Evolutionary conservation across 2,797 vertebrate genomes (phyloP), one percentile per base, ranked within the genome.

Genomic region (Myotis findleyi): DNA sequence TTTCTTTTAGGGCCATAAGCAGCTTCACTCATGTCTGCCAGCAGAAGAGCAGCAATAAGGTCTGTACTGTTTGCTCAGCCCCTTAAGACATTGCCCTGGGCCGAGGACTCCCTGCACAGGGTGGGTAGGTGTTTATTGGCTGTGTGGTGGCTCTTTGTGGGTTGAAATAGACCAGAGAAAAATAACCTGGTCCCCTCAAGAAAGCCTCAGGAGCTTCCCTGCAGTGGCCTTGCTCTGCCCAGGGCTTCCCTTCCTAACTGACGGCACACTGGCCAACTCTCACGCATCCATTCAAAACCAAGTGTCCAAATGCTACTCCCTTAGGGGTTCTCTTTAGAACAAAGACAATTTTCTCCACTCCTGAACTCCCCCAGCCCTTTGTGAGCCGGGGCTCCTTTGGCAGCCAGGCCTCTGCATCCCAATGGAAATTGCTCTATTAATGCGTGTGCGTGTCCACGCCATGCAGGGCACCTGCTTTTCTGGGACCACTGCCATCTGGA

Each of bases 401-500:
- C 33, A 95, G 72, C 16, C 33, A 44, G 59, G 33, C 62, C 7
- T n/a, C 57, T 7, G 27, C 2, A 2, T 33, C 62, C 51, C 2
- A 10, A 16, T 55, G 89, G 82, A 55, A 85, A 51, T 4, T 0
- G 33, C 59, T 49, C 62, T 30, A 12, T 51, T 10, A 5, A 53
- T 25, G 83, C 6, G 9, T 11, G 75, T 81, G 76, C 5, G 0
- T 38, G 81, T 53, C 95, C 51, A 4, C 64, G 6, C 85, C 33
- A 8, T 0, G 10, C 38, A 7, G 64, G 96, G 83, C 97, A 96
- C 96, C 97, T 96, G 96, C 41, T 38, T 93, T 87, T 96, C 97
- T 96, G 95, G 97, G 96, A 94, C 66, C 55, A 0, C 18, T 87
- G 97, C 97, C 97, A 97, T 94, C 85, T 95, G 97, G 89, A 87